Evolutionary conservation across 2,113 vertebrate genomes (phyloP).

Genomic region (Serinus canaria): DNA sequence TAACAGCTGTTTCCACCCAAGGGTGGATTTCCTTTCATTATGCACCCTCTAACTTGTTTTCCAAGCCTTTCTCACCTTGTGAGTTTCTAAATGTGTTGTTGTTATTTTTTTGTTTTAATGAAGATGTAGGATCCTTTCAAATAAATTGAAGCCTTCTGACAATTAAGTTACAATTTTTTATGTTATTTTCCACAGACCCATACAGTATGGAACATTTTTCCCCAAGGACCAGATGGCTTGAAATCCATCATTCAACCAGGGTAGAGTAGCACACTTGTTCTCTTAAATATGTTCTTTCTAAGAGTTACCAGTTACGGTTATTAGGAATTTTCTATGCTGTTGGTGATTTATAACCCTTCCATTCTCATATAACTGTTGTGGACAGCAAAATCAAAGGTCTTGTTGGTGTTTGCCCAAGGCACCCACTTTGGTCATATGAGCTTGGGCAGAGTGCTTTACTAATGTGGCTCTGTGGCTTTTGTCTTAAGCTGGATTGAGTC

Average conservation of each 20-base stretch:
- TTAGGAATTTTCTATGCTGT: background rate
- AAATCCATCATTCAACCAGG: background rate
- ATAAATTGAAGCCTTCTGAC: background rate
- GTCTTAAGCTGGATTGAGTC: background rate
- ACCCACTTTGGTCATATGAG: background rate
- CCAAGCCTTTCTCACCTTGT: background rate
- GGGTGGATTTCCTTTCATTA: background rate
- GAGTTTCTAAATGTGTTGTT: background rate
- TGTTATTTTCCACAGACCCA: background rate
- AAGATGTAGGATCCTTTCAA: background rate
- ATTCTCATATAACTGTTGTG: background rate
- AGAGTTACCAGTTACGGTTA: background rate
- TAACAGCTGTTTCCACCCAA: background rate
- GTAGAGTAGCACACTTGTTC: background rate
- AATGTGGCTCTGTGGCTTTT: conserved; percentile 24
- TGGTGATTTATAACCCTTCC: background rate
- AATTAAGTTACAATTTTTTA: background rate
- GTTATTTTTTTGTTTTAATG: background rate
- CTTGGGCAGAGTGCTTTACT: background rate
- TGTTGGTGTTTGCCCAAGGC: background rate
- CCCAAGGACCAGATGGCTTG: background rate
- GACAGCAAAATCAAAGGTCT: background rate
- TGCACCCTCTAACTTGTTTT: background rate
- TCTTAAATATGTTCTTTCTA: background rate
- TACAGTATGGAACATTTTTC: background rate